A percentile compares a stretch with the other conserved stretches of the same genome.
phyloP scores from a whole-genome alignment of 2,797 vertebrate species.

The Eleutherodactylus coqui region DNA sequence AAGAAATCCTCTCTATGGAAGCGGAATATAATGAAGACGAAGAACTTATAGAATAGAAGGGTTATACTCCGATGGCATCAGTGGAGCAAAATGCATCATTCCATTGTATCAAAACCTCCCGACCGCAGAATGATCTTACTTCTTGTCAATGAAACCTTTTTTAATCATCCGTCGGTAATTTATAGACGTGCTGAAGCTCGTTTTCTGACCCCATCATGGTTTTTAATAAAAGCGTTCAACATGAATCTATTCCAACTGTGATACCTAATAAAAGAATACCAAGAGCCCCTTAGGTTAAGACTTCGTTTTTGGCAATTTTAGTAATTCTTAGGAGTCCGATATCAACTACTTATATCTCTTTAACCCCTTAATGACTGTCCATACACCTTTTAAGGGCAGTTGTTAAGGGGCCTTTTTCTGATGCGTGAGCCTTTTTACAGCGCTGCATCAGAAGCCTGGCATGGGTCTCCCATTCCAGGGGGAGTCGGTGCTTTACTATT shows the following conservation, averaged over 20 bases:
- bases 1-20: not conserved
- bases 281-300: not conserved
- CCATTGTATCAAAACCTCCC: not conserved
- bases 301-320: not conserved
- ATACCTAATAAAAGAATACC: not conserved
- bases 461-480: no score
- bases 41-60: no score
- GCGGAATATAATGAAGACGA: not conserved
- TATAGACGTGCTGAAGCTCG: not conserved
- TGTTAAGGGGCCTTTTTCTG: no score
- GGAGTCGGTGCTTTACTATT: no score
- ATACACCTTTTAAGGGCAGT: no score
- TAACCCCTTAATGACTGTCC: no score
- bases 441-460: no score
- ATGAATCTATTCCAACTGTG: constrained; percentile 30
- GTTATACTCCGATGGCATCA: no score
- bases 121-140: constrained; percentile 12
- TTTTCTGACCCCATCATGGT: constrained; percentile 44
- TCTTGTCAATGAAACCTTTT: constrained; percentile 17
- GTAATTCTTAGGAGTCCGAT: not conserved
- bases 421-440: no score
- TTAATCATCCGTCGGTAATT: constrained; percentile 27
- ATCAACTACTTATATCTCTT: not conserved
- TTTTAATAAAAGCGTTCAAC: constrained; percentile 43
- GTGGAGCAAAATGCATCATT: not conserved